Base-by-base conservation (phyloP, 2,888 invertebrate species). In the Acrobasis repandana region DNA sequence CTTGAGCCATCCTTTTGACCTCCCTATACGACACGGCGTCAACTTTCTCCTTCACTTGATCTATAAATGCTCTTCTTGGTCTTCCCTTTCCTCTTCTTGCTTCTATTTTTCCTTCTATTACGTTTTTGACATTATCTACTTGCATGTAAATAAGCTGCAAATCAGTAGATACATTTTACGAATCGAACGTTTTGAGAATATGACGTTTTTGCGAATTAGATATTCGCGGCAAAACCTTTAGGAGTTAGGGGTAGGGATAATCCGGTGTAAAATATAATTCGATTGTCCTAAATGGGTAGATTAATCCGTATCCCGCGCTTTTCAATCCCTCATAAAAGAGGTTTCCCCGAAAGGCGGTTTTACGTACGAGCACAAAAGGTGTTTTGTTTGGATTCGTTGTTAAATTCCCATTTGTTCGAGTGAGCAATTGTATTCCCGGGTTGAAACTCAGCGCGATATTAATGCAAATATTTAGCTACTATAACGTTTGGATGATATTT, bases 351-450 rank as follows among this genome's bases (percentile, higher is more conserved):
- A 50, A 50, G 33, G 15, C 8, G 20, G 20, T 14, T 43, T 43
- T 43, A 43, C 43, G n/a, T 43, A 14, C 10, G 11, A 28, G 28
- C 8, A 28, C 4, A 4, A 49, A 49, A 49, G 18, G 49, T 49
- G 18, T 49, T 49, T 49, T 49, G 14, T 49, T 49, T 49, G 20
- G 11, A 49, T 49, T 49, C 14, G 49, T 20, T 49, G 20, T 51
- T 34, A 34, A 33, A 34, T 4, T 51, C 51, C 51, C 15, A 14
- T 51, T 51, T 51, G 51, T 34, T 14, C 34, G 51, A 51, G 51
- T 51, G 34, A 33, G 33, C 51, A 15, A 51, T 50, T 51, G 34
- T 51, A 34, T 51, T 11, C 28, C 50, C 11, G n/a, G 14, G n/a
- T 2, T 14, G n/a, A 49, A 49, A 20, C 49, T n/a, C 43, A 14